Conservation (phyloP, 2,113 vertebrate species). For the Shinisaurus crocodilurus region DNA sequence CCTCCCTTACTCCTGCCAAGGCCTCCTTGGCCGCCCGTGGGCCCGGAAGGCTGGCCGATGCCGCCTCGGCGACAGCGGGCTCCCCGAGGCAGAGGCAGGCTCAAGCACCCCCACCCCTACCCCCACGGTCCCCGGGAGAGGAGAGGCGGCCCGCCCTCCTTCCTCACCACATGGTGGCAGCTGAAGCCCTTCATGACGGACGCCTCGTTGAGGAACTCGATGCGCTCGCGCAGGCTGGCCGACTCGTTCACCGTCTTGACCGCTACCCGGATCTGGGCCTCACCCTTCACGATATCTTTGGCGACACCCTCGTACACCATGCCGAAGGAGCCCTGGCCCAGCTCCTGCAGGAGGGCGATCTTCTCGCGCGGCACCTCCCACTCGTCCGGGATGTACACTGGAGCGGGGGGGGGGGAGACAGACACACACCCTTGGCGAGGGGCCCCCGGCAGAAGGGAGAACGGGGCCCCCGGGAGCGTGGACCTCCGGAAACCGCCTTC, state of each 20-base stretch:
- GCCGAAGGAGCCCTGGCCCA: conserved; percentile 97
- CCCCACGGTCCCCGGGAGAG: background rate
- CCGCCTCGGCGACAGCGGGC: too few species aligned
- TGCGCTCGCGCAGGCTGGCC: conserved; percentile 93
- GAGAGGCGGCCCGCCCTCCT: background rate
- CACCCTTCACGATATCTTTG: conserved; percentile 93
- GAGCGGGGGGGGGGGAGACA: background rate
- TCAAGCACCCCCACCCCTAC: too few species aligned
- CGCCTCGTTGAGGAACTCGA: conserved; percentile 97
- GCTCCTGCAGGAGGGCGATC: conserved; percentile 88
- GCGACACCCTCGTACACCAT: conserved; percentile 98
- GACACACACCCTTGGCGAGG: fast-evolving
- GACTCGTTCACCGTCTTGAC: conserved; percentile 97
- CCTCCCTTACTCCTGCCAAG: too few species aligned
- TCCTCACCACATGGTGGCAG: conserved; percentile 96
- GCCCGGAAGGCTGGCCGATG: too few species aligned
- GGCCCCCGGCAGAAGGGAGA: background rate
- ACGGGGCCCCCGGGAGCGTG: background rate
- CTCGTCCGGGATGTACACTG: conserved; percentile 95
- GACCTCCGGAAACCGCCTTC: too few species aligned
- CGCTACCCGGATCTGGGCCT: conserved; percentile 87
- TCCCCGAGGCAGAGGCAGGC: too few species aligned
- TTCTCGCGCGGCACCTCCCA: conserved; percentile 97
- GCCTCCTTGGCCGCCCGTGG: too few species aligned
- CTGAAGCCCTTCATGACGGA: conserved; percentile 98